Evolutionary conservation across 64 coral and sea anemone genomes (phyloP), one percentile per base, ranked within the genome.

Genomic region (Actinia tenebrosa): DNA sequence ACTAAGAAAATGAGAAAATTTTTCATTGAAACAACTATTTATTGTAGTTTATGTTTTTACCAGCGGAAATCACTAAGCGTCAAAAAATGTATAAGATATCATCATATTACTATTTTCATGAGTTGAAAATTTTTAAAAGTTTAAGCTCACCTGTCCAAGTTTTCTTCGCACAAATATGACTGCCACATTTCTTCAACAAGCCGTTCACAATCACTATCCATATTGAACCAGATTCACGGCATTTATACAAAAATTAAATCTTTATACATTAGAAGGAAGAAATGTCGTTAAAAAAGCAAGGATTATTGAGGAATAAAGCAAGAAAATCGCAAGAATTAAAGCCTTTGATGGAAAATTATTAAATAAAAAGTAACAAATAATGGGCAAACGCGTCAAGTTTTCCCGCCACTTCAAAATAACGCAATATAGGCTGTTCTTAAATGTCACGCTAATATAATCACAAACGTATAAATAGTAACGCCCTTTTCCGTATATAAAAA

Each of bases 161-260:
- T 81, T 81, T 81, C 44, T 81, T 81, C 45, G 79, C 79, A 81
- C 50, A 81, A 53, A 14, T 81, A 81, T 20, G 79, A 81, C 44
- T 81, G 44, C 79, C 79, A 81, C 79, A 81, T 81, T n/a, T 81
- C 79, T 16, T 81, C 79, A 52, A 81, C 79, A 50, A 81, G 50
- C 10, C 44, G 50, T 23, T 53, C 16, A 45, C 45, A 81, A n/a
- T 81, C 79, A 53, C 79, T 81, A 45, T 81, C 79, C 79, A 81
- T 81, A 53, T 14, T 81, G 45, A 75, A 25, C 2, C 26, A 75
- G 1, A 0, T 42, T 42, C 10, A 75, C 69, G 10, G 23, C 11
- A 10, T 72, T 13, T 30, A 26, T 27, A 27, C 10, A 7, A 72
- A 71, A 72, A 42, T 37, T 7, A 37, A 0, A 14, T 30, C 13